Percentiles rank a stretch among this genome's conserved stretches.
Conservation (phyloP, 37 sponge, comb jelly and placozoan genomes). For the Beroe forskalii region DNA sequence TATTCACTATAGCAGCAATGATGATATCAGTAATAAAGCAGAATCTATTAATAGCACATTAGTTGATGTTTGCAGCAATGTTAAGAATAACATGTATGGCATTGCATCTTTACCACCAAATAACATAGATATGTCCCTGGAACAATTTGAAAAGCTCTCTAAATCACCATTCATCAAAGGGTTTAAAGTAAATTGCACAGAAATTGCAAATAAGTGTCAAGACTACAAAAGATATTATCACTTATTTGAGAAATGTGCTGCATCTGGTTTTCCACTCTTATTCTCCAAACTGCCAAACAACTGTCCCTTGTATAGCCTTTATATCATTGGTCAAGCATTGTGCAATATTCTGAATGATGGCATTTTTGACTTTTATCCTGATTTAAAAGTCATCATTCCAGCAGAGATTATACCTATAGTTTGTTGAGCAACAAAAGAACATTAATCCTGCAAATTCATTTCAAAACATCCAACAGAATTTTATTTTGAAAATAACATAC, state of each 20-base stretch:
- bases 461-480: background rate
- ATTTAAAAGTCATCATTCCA: background rate
- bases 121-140: background rate
- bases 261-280: background rate
- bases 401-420: background rate
- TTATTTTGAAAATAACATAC: constrained; percentile 26
- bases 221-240: constrained; percentile 39
- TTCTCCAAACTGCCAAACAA: background rate
- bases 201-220: background rate
- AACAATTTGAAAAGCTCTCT: background rate
- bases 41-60: background rate
- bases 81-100: background rate
- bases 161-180: background rate
- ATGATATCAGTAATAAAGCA: background rate
- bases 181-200: background rate
- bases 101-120: background rate
- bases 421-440: background rate
- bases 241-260: constrained; percentile 15
- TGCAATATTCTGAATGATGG: constrained; percentile 33
- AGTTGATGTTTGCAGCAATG: background rate
- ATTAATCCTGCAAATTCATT: background rate
- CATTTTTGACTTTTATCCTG: constrained; percentile 51
- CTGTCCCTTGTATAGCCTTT: background rate
- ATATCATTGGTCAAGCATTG: background rate
- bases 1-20: background rate